Evolutionary conservation across 2,797 vertebrate genomes (phyloP).

Genomic region (Alectoris magna): DNA sequence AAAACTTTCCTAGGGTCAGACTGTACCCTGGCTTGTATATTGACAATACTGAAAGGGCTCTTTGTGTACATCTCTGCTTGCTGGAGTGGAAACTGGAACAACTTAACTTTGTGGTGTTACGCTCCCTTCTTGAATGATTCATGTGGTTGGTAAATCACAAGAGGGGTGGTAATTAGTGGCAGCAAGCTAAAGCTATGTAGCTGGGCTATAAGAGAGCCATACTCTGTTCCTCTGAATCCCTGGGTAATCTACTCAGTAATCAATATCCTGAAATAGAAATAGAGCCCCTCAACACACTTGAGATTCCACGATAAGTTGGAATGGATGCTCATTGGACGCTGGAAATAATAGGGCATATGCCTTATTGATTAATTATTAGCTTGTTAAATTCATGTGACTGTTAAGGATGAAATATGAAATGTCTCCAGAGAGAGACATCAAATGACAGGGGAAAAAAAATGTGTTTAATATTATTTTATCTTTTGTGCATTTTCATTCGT

Average conservation of each 20-base stretch:
- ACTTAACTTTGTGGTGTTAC: constrained; percentile 17
- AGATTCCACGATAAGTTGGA: background rate
- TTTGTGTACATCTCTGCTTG: constrained; percentile 9
- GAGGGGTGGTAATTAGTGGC: background rate
- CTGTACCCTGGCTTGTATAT: background rate
- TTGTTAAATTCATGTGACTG: background rate
- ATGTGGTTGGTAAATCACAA: background rate
- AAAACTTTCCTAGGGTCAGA: constrained; percentile 12
- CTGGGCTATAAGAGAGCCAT: background rate
- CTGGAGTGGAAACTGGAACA: background rate
- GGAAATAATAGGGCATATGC: background rate
- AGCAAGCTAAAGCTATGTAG: background rate
- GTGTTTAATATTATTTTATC: background rate
- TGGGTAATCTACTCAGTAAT: background rate
- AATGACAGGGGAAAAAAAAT: background rate
- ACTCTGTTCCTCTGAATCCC: background rate
- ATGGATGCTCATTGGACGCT: background rate
- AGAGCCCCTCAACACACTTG: background rate
- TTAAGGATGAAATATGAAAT: background rate
- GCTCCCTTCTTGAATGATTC: constrained; percentile 1
- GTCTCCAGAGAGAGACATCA: background rate
- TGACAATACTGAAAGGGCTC: background rate
- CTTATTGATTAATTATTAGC: background rate
- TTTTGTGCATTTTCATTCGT: background rate
- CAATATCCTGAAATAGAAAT: background rate